Evolutionary conservation across 2,888 invertebrate species (phyloP).

Genomic region (Antitype chi): DNA sequence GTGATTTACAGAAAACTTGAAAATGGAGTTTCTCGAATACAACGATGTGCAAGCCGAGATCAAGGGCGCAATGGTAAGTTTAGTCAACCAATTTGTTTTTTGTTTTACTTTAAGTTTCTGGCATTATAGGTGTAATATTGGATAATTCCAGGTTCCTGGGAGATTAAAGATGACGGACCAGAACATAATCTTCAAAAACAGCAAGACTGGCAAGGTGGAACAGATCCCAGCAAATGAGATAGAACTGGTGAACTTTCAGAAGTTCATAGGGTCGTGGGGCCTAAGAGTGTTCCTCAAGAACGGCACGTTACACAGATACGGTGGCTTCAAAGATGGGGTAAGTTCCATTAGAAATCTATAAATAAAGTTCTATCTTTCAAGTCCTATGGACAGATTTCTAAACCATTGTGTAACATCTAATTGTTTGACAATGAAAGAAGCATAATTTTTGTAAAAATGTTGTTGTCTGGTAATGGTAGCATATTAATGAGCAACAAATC

Average conservation of each 20-base stretch:
- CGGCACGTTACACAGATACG: conserved; percentile 97
- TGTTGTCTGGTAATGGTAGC: not conserved
- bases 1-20: conserved; percentile 29
- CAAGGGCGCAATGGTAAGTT: conserved; percentile 95
- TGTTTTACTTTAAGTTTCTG: not conserved
- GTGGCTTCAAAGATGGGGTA: conserved; percentile 97
- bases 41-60: conserved; percentile 96
- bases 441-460: not conserved
- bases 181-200: conserved; percentile 97
- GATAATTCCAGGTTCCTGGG: conserved; percentile 94
- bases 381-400: not conserved
- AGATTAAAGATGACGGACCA: conserved; percentile 97
- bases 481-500: not conserved
- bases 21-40: conserved; percentile 96
- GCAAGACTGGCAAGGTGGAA: conserved; percentile 98
- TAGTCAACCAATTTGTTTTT: conserved; percentile 1
- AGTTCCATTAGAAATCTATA: conserved; percentile 70
- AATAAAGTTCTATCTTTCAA: not conserved
- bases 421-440: not conserved
- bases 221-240: conserved; percentile 96
- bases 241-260: conserved; percentile 97
- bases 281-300: conserved; percentile 97
- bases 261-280: conserved; percentile 97
- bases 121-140: conserved; percentile 29
- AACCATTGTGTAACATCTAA: not conserved